Evolutionary conservation across 2,113 vertebrate genomes (phyloP), one percentile per base, ranked within the genome.

Genomic region (Eira barbara): DNA sequence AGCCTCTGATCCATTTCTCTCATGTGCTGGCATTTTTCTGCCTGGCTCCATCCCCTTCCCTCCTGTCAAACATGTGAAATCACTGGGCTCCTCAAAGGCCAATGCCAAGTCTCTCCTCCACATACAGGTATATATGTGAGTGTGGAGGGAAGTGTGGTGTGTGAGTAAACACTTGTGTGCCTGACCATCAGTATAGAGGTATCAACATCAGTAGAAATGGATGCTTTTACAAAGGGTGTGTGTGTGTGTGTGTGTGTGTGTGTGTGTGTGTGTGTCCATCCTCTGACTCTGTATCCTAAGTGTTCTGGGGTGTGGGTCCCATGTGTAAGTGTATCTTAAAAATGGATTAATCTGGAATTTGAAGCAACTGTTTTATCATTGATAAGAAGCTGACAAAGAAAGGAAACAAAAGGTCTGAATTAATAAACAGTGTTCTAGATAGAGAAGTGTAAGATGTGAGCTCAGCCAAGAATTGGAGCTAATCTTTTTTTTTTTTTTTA

Each of bases 311-410:
- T 94, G 67, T 74, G 90, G 23, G 23, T 84, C 39, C 31, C 42
- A 23, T 71, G 55, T 81, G 55, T 27, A 67, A 94, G 42, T 94
- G 23, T 84, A 36, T 91, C 84, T 86, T 78, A 86, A 81, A 93
- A 94, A 71, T 42, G 7, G 88, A 91, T 84, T 97, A 81, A 80
- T 86, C 91, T 94, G 88, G 84, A 97, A 92, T 82, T 81, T 8
- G 67, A 88, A 95, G 94, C 80, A 81, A 90, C 94, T 95, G 84
- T 94, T 94, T 96, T 63, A 59, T 90, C 82, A 34, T 97, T 73
- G 84, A 96, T 95, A 94, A 92, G 87, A 79, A 91, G 78, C 87
- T 90, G 87, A 96, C 90, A 87, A 96, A 97, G 81, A 85, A 94
- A 92, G 49, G 91, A 89, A 94, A 94, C 94, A 91, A 96, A 96